Base-by-base conservation (phyloP, 2,113 vertebrate species). In the Ariopsis seemanni region DNA sequence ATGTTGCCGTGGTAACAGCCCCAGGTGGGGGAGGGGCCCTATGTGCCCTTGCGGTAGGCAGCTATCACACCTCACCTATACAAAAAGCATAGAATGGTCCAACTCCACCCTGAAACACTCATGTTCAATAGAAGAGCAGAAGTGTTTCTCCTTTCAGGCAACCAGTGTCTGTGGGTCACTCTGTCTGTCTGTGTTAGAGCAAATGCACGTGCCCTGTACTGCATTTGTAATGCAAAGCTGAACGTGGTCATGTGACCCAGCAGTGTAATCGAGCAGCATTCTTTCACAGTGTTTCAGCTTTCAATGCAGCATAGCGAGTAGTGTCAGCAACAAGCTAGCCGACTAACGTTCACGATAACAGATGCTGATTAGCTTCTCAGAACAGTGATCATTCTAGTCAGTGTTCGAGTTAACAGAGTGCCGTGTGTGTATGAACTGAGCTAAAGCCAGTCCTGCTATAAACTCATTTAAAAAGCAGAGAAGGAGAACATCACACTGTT, bases 211-310 rank as follows among this genome's bases (percentile, higher is more conserved):
- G 30, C 34, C 63, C 65, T n/a, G 65, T 53, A 74, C 22, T 60
- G 82, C 60, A 58, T 90, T 88, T 90, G 88, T 88, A 89, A 89
- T 87, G 87, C 87, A 89, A 90, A 90, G 80, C 27, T 83, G 86
- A 67, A 50, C 10, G 62, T 86, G 86, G 89, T 86, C 81, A 91
- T 86, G 75, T 84, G 81, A 84, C 74, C 53, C 60, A 30, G 25
- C 62, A 78, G 20, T 63, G 14, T 27, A n/a, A 8, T 50, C 34
- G 48, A 30, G 10, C 42, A 75, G 52, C 58, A 58, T 42, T 42
- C 42, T 42, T 42, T 42, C 42, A 42, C 42, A 42, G 42, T 42
- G 42, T 42, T 42, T 42, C 42, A 42, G 42, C 4, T 42, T 42
- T 42, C 42, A 42, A 42, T 42, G 42, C 42, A 42, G 42, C 42